A percentile compares a stretch with the other conserved stretches of the same genome.
Evolutionary conservation across 2,888 invertebrate species (phyloP).

Genomic region (Amblyjoppa fuscipennis): DNA sequence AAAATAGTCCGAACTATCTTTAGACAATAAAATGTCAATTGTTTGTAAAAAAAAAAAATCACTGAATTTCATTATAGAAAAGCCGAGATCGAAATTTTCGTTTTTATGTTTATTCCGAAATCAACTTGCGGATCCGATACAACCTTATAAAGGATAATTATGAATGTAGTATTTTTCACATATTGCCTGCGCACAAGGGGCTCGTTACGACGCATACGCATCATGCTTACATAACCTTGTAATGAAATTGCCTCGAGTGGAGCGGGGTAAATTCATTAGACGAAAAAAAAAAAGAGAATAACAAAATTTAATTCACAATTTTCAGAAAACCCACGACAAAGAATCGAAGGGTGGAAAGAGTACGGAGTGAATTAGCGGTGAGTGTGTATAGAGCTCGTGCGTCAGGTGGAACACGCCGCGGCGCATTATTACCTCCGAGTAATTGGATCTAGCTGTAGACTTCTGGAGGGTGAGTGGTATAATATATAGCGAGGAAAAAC

Average conservation of each 20-base stretch:
- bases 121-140: background rate
- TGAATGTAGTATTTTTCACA: background rate
- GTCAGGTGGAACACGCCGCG: constrained; percentile 61
- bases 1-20: background rate
- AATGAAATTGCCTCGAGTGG: background rate
- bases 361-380: constrained; percentile 9
- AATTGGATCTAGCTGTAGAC: constrained; percentile 56
- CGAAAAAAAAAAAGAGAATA: background rate
- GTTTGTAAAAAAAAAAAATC: background rate
- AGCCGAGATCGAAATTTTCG: background rate
- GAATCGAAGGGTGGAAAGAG: constrained; percentile 10
- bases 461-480: constrained; percentile 33
- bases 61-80: background rate
- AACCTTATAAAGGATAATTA: background rate
- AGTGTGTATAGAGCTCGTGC: constrained; percentile 39
- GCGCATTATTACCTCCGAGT: constrained; percentile 57
- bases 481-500: constrained; percentile 24
- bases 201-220: background rate
- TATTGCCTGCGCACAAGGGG: background rate
- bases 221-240: background rate
- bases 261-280: background rate
- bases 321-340: constrained; percentile 11
- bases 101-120: background rate
- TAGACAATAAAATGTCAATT: background rate
- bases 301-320: constrained; percentile 34